These are phyloP conservation scores for Cladorhizidae sp. DNA, from an alignment of 37 sponge, comb jelly and placozoan species.

Conservation along the genomic window DNA sequence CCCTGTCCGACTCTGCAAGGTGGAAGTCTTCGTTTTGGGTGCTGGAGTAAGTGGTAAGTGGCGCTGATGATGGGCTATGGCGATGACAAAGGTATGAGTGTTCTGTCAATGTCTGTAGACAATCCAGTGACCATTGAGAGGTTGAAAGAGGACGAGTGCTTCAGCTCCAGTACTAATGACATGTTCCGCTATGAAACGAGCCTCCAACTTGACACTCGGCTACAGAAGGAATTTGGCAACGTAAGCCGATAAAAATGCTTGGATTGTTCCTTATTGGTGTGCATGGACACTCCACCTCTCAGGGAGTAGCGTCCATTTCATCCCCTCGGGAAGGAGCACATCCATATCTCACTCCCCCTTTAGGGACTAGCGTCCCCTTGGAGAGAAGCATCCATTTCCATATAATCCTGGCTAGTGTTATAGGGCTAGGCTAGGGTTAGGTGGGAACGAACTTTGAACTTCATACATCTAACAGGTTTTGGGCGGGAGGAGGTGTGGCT, in stretches of 20 bases:
- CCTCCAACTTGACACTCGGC: constrained; percentile 1
- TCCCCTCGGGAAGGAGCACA: too few species aligned
- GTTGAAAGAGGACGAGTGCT: constrained; percentile 1
- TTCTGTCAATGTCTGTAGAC: constrained; percentile 18
- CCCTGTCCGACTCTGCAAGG: constrained; percentile 74
- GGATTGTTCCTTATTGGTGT: too few species aligned
- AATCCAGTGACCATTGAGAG: constrained; percentile 53
- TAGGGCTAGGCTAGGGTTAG: too few species aligned
- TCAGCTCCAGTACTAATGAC: constrained; percentile 32
- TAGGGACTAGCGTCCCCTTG: too few species aligned
- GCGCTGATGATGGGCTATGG: neutral
- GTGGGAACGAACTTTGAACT: too few species aligned
- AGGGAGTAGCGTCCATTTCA: too few species aligned
- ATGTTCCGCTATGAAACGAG: constrained; percentile 58
- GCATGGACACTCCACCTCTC: too few species aligned
- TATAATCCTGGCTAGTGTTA: too few species aligned
- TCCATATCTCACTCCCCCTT: too few species aligned
- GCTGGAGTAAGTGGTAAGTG: constrained; percentile 70
- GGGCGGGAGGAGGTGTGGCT: too few species aligned
- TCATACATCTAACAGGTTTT: too few species aligned
- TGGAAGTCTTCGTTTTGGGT: constrained; percentile 68
- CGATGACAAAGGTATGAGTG: neutral
- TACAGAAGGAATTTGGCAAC: constrained; percentile 36
- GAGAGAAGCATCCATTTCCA: too few species aligned
- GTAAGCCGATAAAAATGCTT: neutral